Base-by-base conservation (phyloP, 2,888 invertebrate genomes). In the Patella pellucida region DNA sequence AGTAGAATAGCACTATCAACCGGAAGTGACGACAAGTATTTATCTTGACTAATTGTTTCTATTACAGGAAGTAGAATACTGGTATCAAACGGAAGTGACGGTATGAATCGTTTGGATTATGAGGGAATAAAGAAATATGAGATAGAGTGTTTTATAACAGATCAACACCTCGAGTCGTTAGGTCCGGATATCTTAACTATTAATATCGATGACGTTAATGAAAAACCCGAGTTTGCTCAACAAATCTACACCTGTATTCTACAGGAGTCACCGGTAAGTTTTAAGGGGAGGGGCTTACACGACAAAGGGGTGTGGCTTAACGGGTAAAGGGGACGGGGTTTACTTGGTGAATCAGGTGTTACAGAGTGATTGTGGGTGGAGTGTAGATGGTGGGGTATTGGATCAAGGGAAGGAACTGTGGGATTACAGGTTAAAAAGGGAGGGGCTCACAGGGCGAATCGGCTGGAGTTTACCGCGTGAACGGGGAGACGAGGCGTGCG, bases 161-260 rank as follows among this genome's bases (percentile, higher is more conserved):
- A 62, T 23, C 19, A 62, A 12, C 23, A 62, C 14, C 14, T 62
- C 19, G 19, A 23, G 19, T 62, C 62, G 12, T 19, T 23, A 23
- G 62, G 62, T 62, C 19, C 62, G 19, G 62, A 72, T 23, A 68
- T 50, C 4, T 51, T 79, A 23, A 75, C 69, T n/a, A 50, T 79
- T 4, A 23, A 71, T 19, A 72, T 79, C 19, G 71, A 73, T 4
- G 76, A 79, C 51, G 73, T 76, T 15, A 79, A 79, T 52, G 78
- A 79, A 62, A 19, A 68, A 2, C 78, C 78, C 1, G 50, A 12
- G 16, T 62, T 62, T 62, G 14, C 62, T 62, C 19, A 19, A 62
- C n/a, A 9, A 62, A 19, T 23, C 3, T 23, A 62, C 23, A 19
- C 62, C 23, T 62, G 62, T 62, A 19, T 11, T 23, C 23, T 62